Percentiles rank a stretch among this genome's conserved stretches.
phyloP scores from a whole-genome alignment of 2,113 vertebrate species.

The Physeter macrocephalus region DNA sequence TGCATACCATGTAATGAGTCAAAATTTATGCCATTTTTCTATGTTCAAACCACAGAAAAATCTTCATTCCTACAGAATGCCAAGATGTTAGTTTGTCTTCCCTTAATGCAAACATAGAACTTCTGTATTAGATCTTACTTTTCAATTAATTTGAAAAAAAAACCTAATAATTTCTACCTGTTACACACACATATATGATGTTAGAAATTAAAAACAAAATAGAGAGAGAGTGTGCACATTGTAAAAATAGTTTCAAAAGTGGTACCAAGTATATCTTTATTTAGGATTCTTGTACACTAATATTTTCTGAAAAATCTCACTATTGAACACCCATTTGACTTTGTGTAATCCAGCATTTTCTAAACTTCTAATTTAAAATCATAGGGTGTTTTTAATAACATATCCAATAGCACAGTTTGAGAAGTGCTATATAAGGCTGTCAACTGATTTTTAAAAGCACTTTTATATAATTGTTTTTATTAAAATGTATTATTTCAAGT shows the following conservation, averaged over 20 bases:
- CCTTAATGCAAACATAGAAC: not conserved
- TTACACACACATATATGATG: not conserved
- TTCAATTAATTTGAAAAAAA: not conserved
- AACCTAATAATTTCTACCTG: not conserved
- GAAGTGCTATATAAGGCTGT: not conserved
- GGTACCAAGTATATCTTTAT: not conserved
- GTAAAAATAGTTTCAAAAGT: not conserved
- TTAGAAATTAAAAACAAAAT: not conserved
- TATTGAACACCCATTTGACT: not conserved
- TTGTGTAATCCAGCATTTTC: not conserved
- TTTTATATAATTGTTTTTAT: slow-evolving; percentile 46
- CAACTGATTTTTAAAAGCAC: slow-evolving; percentile 28
- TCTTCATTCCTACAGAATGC: not conserved
- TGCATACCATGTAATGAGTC: rapidly evolving
- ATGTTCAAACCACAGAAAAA: not conserved
- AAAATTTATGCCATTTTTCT: not conserved
- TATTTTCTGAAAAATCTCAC: not conserved
- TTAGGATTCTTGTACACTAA: not conserved
- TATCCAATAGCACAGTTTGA: not conserved
- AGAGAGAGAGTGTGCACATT: not conserved
- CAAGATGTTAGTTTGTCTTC: not conserved
- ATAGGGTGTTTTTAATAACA: not conserved
- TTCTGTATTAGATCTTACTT: not conserved
- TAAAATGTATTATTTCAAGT: slow-evolving; percentile 50
- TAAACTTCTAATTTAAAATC: slow-evolving; percentile 16